Base-by-base conservation (phyloP, 2,797 vertebrate genomes). In the Platyrinchus mystaceus region DNA sequence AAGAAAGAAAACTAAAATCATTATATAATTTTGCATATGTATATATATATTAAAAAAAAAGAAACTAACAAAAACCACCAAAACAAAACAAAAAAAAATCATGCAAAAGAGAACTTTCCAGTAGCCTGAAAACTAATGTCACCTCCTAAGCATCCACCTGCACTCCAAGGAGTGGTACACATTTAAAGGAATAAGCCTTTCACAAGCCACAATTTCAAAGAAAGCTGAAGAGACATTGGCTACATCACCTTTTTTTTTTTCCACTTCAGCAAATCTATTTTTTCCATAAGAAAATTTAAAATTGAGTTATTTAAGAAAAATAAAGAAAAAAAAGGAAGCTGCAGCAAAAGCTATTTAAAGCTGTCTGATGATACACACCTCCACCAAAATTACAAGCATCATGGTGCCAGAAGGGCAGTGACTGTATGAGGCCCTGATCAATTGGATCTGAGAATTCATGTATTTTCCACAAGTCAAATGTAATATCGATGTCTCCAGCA, bases 1-100 rank as follows among this genome's bases (percentile, higher is more conserved):
- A n/a, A n/a, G n/a, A n/a, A n/a, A n/a, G n/a, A 60, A 58, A 55
- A 23, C 0, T 15, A 36, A 60, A 67, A 26, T 1, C 1, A 34
- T 7, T 41, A 23, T 17, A 32, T 30, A 34, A 7, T 9, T 60
- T 50, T 74, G 12, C 2, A 19, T 30, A 19, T 14, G 0, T 15
- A 9, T 15, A 47, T 22, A 23, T 47, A 47, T 22, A 23, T 47
- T 47, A 12, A 23, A 47, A 43, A 43, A 13, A 47, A 47, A 7
- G 22, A 47, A 47, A 23, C 22, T 13, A 47, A 22, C 44, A 46
- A 22, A 44, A 21, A 46, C 4, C 43, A 12, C 44, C 44, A 47
- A 13, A 44, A 20, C 19, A 10, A 44, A 44, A 44, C 5, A 21
- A 44, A 23, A 23, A 15, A 20, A 47, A 47, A 47, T 23, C 46